Conservation (phyloP, 2,797 vertebrate species). For the Aythya fuligula region DNA sequence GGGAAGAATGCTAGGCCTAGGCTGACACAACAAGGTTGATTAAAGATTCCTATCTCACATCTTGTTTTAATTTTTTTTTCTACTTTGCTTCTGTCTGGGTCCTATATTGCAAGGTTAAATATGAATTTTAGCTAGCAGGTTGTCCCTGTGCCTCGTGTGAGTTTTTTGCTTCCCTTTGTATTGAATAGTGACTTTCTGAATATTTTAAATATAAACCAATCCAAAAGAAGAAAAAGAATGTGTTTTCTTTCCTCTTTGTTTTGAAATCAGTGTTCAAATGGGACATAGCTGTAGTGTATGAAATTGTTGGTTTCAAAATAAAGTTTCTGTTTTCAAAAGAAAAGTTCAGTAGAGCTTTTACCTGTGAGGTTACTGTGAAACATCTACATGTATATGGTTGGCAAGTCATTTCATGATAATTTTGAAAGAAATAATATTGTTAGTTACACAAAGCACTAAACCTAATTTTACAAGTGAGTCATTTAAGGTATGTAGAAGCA, state of each 20-base stretch:
- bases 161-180: background rate
- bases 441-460: background rate
- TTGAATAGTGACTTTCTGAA: background rate
- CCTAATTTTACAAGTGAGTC: background rate
- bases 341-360: background rate
- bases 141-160: background rate
- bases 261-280: background rate
- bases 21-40: slow-evolving; percentile 36
- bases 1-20: slow-evolving; percentile 34
- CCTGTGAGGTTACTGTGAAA: background rate
- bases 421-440: background rate
- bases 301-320: background rate
- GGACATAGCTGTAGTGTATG: background rate
- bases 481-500: background rate
- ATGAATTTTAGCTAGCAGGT: background rate
- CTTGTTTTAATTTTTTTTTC: slow-evolving; percentile 63
- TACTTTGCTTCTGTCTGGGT: slow-evolving; percentile 35
- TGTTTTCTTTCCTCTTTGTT: no score
- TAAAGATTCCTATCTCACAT: slow-evolving; percentile 73
- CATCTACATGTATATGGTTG: accelerated
- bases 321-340: background rate
- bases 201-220: background rate
- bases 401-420: background rate
- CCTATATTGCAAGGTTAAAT: background rate
- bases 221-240: background rate